Evolutionary conservation across 2,113 vertebrate species (phyloP), one percentile per base, ranked within the genome.

Genomic region (Sitta europaea): DNA sequence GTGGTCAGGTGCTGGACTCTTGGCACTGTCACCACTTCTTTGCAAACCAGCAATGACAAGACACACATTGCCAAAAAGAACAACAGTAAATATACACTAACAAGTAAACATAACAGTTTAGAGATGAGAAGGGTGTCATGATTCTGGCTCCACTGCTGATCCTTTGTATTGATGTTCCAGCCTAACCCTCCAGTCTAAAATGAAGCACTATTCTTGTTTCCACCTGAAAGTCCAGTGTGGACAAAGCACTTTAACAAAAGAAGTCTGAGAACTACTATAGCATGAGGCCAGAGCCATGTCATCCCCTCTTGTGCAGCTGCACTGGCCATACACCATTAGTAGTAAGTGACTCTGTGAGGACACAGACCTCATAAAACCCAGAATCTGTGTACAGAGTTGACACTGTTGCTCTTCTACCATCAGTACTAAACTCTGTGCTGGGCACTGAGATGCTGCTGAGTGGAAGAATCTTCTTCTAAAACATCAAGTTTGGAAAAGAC

Each of bases 271-370:
- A 40, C 58, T 38, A n/a, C 4, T 19, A 7, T 12, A 63, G 53
- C 19, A 12, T 7, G 53, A 85, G 31, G 45, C 31, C 54, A 61
- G 58, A 66, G 57, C 23, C 16, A 28, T 2, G 33, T 14, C 35
- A 62, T n/a, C 3, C 12, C 10, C 22, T 80, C 33, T 51, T 36
- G 21, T 1, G 2, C 36, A 76, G 62, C 62, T 40, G 73, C 54
- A 40, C 51, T 23, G 74, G 36, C 28, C 2, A 2, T 11, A n/a
- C 29, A 55, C 4, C 0, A 0, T 31, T 25, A 45, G 38, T 33
- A 75, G 50, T n/a, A 82, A 72, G 22, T n/a, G 54, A 59, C 67
- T 38, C 40, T 67, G 74, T 59, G 55, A 80, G 50, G 54, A 88
- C 54, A 55, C 62, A 57, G 36, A 65, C 28, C 21, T 75, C 58